A percentile compares a stretch with the other conserved stretches of the same genome.
phyloP scores from a whole-genome alignment of 2,113 vertebrate species.

The Hystrix cristata region DNA sequence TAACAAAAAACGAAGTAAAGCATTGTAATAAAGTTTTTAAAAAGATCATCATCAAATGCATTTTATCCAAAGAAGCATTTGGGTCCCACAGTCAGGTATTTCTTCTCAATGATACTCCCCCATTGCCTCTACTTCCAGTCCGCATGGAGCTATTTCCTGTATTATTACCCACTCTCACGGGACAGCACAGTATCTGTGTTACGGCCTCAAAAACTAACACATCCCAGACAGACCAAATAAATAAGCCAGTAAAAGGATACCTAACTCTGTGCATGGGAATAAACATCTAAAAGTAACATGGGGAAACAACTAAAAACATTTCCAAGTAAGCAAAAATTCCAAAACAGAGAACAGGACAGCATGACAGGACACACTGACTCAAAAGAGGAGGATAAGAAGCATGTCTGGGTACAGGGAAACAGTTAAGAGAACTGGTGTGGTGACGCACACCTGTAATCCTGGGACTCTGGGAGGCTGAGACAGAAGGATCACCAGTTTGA shows the following conservation, averaged over 20 bases:
- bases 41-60: not conserved
- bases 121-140: not conserved
- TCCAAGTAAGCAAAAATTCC: conserved; percentile 67
- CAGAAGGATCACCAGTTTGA: not conserved
- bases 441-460: no score
- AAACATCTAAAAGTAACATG: conserved; percentile 81
- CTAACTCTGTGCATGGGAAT: conserved; percentile 61
- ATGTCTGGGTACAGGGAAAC: not conserved
- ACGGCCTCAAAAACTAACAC: conserved; percentile 74
- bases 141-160: conserved; percentile 32
- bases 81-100: not conserved
- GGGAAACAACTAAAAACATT: conserved; percentile 75
- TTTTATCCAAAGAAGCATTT: not conserved
- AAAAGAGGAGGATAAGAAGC: not conserved
- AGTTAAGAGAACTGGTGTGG: not conserved
- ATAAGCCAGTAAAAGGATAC: conserved; percentile 72
- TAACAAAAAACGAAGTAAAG: not conserved
- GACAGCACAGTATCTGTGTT: conserved; percentile 73
- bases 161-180: not conserved
- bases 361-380: not conserved
- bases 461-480: not conserved
- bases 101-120: not conserved
- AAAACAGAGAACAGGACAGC: not conserved
- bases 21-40: not conserved
- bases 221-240: conserved; percentile 85